Conservation (phyloP, 2,888 invertebrate species). For the Chymomyza caudatula region DNA sequence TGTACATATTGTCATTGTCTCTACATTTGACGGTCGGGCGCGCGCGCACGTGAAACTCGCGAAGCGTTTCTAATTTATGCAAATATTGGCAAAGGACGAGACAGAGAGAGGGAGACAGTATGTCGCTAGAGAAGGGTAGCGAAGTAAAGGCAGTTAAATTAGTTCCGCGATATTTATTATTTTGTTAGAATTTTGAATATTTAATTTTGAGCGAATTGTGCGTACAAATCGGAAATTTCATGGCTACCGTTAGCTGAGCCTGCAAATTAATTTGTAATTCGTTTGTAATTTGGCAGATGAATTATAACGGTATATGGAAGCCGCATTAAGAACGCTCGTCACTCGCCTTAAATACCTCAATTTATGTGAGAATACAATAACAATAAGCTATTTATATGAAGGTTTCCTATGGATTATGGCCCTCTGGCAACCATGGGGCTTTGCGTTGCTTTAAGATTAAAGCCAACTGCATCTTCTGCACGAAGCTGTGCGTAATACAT, state of each 20-base stretch:
- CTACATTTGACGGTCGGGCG: conserved; percentile 63
- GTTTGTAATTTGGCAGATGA: conserved; percentile 69
- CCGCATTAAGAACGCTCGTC: conserved; percentile 36
- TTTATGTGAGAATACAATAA: conserved; percentile 58
- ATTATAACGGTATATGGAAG: conserved; percentile 40
- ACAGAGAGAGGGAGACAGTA: neutral
- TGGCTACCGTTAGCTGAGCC: conserved; percentile 45
- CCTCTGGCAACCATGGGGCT: neutral
- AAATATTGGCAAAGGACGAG: conserved; percentile 68
- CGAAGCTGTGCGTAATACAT: conserved; percentile 40
- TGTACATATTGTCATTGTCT: conserved; percentile 49
- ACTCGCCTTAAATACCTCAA: conserved; percentile 35
- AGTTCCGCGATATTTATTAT: conserved; percentile 75
- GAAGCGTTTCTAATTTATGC: conserved; percentile 75
- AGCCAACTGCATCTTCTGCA: conserved; percentile 1
- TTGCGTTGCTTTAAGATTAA: conserved; percentile 21
- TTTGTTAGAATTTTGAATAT: conserved; percentile 72
- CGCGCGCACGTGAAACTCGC: conserved; percentile 61
- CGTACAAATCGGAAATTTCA: conserved; percentile 53
- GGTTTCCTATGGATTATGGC: neutral
- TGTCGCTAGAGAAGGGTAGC: neutral
- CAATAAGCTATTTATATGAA: neutral
- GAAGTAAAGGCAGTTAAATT: conserved; percentile 61
- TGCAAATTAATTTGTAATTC: conserved; percentile 76
- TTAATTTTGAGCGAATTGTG: conserved; percentile 57